A percentile compares a stretch with the other conserved stretches of the same genome.
These are phyloP conservation scores for Meloidogyne exigua DNA, from an alignment of 1,140 invertebrate genomes.

Conservation along the genomic window DNA sequence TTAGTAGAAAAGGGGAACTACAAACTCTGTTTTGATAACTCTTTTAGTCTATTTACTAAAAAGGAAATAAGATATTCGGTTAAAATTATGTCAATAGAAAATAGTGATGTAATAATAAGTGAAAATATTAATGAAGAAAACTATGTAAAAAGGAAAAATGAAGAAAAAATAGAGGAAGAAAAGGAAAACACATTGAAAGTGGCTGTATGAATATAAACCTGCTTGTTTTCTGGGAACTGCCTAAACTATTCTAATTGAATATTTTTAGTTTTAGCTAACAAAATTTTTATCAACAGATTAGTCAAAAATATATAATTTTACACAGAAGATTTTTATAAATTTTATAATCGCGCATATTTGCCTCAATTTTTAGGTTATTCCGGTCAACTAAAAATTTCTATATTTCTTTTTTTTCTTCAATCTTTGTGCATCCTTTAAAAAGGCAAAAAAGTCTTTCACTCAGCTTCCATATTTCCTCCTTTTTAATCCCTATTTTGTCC, in stretches of 20 bases:
- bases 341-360: too few relatives aligned
- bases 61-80: conserved; percentile 40
- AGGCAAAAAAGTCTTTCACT: background rate
- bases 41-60: conserved; percentile 37
- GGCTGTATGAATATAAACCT: too few relatives aligned
- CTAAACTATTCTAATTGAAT: too few relatives aligned
- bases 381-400: background rate
- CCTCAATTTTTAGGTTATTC: background rate
- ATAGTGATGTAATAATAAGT: background rate
- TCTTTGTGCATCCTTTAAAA: background rate
- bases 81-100: background rate
- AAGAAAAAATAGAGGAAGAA: background rate
- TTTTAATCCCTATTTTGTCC: background rate
- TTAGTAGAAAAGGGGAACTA: conserved; percentile 28
- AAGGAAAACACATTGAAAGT: background rate
- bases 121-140: conserved; percentile 11
- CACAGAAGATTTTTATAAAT: too few relatives aligned
- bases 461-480: background rate
- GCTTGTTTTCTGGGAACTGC: too few relatives aligned
- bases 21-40: conserved; percentile 42
- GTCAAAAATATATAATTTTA: too few relatives aligned
- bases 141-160: background rate
- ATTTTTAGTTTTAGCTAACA: too few relatives aligned
- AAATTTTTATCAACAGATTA: too few relatives aligned
- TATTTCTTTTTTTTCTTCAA: background rate